These are phyloP conservation scores for Enteromius unitaeniatus DNA, from an alignment of 2,797 vertebrate species.

Conservation along the genomic window DNA sequence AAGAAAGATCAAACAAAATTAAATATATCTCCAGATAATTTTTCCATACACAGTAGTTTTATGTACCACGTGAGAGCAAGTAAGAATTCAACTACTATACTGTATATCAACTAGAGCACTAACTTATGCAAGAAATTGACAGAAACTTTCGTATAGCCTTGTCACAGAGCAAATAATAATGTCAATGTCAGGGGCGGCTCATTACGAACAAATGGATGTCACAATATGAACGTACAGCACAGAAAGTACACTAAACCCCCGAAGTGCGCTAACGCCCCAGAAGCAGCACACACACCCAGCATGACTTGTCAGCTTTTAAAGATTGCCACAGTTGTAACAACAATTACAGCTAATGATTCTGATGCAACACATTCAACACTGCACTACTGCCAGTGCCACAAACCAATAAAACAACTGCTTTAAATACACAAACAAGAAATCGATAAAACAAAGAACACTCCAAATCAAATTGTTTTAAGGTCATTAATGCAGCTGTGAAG, in stretches of 20 bases:
- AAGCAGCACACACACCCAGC: slow-evolving; percentile 12
- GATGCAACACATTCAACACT: slow-evolving; percentile 1
- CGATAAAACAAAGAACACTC: background rate
- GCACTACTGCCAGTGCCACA: background rate
- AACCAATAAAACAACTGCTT: background rate
- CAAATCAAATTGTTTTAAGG: background rate
- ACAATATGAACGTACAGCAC: slow-evolving; percentile 8
- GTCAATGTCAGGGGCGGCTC: slow-evolving; percentile 2
- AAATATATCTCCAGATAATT: slow-evolving; percentile 1
- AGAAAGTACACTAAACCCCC: background rate
- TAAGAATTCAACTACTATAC: background rate
- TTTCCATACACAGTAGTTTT: background rate
- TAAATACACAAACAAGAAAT: background rate
- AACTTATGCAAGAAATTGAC: background rate
- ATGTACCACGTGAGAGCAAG: background rate
- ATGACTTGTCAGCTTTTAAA: slow-evolving; percentile 26
- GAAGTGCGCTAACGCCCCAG: background rate
- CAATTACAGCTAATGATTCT: slow-evolving; percentile 34
- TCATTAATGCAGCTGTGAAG: background rate
- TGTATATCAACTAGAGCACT: slow-evolving; percentile 1
- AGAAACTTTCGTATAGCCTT: background rate
- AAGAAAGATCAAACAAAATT: background rate
- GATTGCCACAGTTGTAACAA: slow-evolving; percentile 35
- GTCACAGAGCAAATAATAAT: background rate
- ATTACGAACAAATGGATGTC: slow-evolving; percentile 11